Conservation (phyloP, 2,797 vertebrate genomes). For the Sebastiscus tertius region DNA sequence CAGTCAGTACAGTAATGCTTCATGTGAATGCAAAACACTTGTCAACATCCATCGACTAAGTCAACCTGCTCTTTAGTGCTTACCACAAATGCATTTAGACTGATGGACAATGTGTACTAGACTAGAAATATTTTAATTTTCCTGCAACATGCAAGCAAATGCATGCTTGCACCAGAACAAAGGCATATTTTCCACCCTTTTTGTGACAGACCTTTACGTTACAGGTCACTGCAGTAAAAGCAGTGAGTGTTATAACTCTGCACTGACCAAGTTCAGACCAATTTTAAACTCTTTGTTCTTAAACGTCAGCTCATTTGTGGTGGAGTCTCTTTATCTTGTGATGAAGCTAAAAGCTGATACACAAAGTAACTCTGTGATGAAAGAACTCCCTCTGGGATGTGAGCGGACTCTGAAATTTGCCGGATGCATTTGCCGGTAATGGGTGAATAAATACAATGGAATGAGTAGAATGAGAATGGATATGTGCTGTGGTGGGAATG, state of each 20-base stretch:
- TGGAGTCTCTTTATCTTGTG: conserved; percentile 18
- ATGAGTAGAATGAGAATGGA: conserved; percentile 45
- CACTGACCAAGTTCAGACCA: background rate
- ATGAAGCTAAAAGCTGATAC: conserved; percentile 33
- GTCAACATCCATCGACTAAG: background rate
- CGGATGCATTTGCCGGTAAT: conserved; percentile 46
- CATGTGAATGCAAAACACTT: conserved; percentile 3
- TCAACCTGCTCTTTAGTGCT: conserved; percentile 21
- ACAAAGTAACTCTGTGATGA: conserved; percentile 36
- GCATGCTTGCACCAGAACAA: background rate
- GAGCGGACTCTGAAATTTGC: conserved; percentile 26
- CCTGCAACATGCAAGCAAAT: background rate
- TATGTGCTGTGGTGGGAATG: conserved; percentile 3
- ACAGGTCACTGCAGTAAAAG: background rate
- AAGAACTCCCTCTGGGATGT: conserved; percentile 30
- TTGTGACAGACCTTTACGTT: background rate
- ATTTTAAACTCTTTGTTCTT: conserved; percentile 37
- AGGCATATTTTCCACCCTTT: background rate
- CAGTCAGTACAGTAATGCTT: conserved; percentile 19
- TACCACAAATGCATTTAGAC: conserved; percentile 18
- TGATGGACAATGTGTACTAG: background rate
- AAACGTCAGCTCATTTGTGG: conserved; percentile 9
- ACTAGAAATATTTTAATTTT: background rate
- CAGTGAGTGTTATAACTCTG: background rate
- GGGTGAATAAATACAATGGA: conserved; percentile 40